Percentiles rank a stretch among this genome's conserved stretches.
Evolutionary conservation across 2,797 vertebrate species (phyloP).

Genomic region (Rhincodon typus): DNA sequence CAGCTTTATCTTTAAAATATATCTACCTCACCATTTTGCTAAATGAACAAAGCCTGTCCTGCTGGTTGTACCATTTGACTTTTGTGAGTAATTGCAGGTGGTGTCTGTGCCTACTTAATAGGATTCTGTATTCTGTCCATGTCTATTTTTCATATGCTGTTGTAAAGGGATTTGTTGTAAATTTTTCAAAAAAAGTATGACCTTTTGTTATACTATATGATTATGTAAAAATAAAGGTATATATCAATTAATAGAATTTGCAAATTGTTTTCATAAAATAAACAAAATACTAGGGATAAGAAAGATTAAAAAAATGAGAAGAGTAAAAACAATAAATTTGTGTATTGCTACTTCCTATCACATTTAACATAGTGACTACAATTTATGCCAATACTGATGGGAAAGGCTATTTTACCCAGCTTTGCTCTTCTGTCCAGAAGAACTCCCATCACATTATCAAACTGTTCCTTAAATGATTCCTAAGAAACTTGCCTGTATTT

Average conservation of each 20-base stretch:
- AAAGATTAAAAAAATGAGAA: background rate
- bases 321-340: background rate
- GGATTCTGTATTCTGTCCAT: slow-evolving; percentile 46
- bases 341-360: background rate
- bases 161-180: slow-evolving; percentile 56
- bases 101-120: slow-evolving; percentile 29
- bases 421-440: background rate
- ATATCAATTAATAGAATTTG: slow-evolving; percentile 47
- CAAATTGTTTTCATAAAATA: background rate
- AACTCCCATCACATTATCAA: background rate
- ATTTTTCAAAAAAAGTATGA: slow-evolving; percentile 45
- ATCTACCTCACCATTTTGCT: slow-evolving; percentile 70
- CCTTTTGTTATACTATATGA: slow-evolving; percentile 9
- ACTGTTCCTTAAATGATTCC: background rate
- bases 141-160: slow-evolving; percentile 47
- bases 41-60: slow-evolving; percentile 54
- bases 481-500: background rate
- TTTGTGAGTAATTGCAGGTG: slow-evolving; percentile 34
- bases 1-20: slow-evolving; percentile 48
- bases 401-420: background rate
- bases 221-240: slow-evolving; percentile 68
- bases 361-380: background rate
- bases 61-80: slow-evolving; percentile 55
- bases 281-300: background rate
- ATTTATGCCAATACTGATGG: background rate